Evolutionary conservation across 2,797 vertebrate genomes (phyloP).

Genomic region (Channa striata): DNA sequence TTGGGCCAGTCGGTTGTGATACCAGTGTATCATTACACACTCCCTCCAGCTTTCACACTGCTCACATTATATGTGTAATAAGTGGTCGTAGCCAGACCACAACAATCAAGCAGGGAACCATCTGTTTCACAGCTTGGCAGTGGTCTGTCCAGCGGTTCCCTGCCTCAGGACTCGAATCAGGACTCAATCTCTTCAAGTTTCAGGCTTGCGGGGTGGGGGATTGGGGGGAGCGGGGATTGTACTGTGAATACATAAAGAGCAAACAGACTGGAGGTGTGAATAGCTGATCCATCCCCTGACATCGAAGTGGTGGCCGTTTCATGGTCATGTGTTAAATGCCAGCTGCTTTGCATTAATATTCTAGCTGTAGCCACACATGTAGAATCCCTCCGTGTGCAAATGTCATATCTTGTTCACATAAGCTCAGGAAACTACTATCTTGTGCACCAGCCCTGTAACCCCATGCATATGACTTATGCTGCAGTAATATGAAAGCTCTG

Average conservation of each 20-base stretch:
- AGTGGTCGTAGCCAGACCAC: constrained; percentile 5
- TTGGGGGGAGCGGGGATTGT: background rate
- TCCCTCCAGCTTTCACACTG: constrained; percentile 5
- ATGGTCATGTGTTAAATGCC: too few relatives aligned
- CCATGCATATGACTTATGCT: too few relatives aligned
- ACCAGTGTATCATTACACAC: background rate
- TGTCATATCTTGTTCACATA: constrained; percentile 7
- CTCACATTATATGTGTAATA: background rate
- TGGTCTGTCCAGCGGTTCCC: constrained; percentile 30
- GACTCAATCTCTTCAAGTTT: background rate
- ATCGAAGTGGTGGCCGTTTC: background rate
- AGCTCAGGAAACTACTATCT: background rate
- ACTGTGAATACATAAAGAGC: constrained; percentile 18
- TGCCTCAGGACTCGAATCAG: constrained; percentile 4
- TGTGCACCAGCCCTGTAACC: background rate
- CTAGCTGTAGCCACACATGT: background rate
- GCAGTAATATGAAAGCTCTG: too few relatives aligned
- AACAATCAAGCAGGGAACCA: constrained; percentile 9
- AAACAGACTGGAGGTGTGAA: too few relatives aligned
- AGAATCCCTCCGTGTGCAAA: constrained; percentile 10
- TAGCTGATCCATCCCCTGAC: constrained; percentile 11
- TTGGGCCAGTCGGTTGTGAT: background rate
- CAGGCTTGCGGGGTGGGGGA: too few relatives aligned
- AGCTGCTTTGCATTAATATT: constrained; percentile 5
- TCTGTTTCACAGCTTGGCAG: constrained; percentile 35